Conservation (phyloP, 2,797 vertebrate species). For the Xenopus petersii region DNA sequence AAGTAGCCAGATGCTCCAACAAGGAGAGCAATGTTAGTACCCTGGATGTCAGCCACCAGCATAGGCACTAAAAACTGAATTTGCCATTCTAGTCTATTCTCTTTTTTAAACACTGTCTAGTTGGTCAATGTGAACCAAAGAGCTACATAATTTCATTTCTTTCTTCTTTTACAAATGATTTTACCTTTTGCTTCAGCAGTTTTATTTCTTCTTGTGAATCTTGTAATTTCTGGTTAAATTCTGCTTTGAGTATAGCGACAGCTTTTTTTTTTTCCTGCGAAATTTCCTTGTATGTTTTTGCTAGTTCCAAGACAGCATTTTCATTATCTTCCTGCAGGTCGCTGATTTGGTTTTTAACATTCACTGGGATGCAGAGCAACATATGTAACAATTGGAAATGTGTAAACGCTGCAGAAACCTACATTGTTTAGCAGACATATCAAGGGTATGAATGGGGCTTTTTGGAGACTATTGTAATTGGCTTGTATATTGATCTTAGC, state of each 20-base stretch:
- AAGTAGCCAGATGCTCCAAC: too few relatives aligned
- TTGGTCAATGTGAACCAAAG: too few relatives aligned
- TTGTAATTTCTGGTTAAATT: conserved; percentile 36
- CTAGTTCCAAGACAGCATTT: conserved; percentile 31
- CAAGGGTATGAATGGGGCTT: too few relatives aligned
- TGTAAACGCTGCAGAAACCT: background rate
- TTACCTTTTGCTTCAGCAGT: conserved; percentile 31
- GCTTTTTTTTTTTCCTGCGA: conserved; percentile 31
- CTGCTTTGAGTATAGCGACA: background rate
- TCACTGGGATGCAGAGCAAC: background rate
- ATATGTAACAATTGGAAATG: rapidly evolving
- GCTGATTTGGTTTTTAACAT: conserved; percentile 31
- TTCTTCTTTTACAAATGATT: background rate
- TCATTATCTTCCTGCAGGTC: conserved; percentile 37
- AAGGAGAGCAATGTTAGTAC: too few relatives aligned
- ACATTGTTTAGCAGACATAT: too few relatives aligned
- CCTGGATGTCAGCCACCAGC: too few relatives aligned
- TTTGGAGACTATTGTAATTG: too few relatives aligned
- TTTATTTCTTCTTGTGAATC: conserved; percentile 30
- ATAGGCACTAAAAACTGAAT: too few relatives aligned
- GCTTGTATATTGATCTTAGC: too few relatives aligned
- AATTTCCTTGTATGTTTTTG: conserved; percentile 43
- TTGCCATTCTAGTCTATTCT: too few relatives aligned
- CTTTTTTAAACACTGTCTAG: too few relatives aligned
- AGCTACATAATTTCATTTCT: too few relatives aligned